Conservation (phyloP, 1,140 invertebrate genomes). For the Caenorhabditis tropicalis region DNA sequence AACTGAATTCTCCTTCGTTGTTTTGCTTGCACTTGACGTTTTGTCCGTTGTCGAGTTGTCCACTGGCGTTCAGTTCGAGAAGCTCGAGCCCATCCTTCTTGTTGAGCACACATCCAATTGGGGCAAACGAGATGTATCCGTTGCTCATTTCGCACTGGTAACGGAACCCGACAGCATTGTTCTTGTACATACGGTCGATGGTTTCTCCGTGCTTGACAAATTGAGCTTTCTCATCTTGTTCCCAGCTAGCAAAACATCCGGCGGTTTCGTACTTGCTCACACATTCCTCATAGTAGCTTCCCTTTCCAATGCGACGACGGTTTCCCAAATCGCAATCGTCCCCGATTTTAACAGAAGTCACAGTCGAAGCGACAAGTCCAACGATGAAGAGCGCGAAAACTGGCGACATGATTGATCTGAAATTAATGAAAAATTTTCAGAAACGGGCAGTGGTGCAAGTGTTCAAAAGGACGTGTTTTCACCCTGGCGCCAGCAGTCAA, state of each 20-base stretch:
- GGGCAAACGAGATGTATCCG: slow-evolving; percentile 8
- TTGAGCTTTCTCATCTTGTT: neutral
- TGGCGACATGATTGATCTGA: neutral
- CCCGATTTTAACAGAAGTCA: neutral
- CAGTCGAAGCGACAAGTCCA: neutral
- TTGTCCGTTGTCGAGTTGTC: slow-evolving; percentile 24
- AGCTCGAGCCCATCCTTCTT: slow-evolving; percentile 9
- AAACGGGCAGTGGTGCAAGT: slow-evolving; percentile 17
- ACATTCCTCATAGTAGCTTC: slow-evolving; percentile 37
- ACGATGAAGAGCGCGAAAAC: neutral
- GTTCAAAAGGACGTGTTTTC: slow-evolving; percentile 45
- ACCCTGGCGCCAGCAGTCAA: slow-evolving; percentile 52
- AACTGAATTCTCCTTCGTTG: slow-evolving; percentile 37
- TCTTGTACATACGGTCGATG: slow-evolving; percentile 32
- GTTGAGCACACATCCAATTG: slow-evolving; percentile 28
- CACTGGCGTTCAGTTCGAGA: slow-evolving; percentile 15
- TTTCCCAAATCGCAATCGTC: slow-evolving; percentile 16
- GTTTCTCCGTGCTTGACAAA: neutral
- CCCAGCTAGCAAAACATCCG: slow-evolving; percentile 26
- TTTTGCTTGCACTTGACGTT: slow-evolving; percentile 39
- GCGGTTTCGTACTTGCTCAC: slow-evolving; percentile 22
- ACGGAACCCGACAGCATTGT: slow-evolving; percentile 22
- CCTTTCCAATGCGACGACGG: slow-evolving; percentile 16
- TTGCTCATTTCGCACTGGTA: slow-evolving; percentile 24
- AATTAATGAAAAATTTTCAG: slow-evolving; percentile 9